Evolutionary conservation across 2,888 invertebrate genomes (phyloP).

Genomic region (Agriopis marginaria): DNA sequence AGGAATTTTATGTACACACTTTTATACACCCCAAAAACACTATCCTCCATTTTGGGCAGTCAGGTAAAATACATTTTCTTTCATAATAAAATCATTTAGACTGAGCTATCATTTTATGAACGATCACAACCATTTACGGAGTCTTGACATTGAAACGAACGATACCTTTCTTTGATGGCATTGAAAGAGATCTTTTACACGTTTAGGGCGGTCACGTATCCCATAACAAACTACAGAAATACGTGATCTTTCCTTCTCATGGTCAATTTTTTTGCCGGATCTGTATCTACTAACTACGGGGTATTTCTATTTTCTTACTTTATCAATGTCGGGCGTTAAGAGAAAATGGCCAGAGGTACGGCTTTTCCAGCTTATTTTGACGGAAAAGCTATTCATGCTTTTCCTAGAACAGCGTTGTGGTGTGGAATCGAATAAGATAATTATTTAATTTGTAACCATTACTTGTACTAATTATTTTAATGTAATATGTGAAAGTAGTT

Average conservation of each 20-base stretch:
- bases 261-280: slow-evolving; percentile 15
- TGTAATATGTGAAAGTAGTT: too few relatives aligned
- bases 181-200: slow-evolving; percentile 4
- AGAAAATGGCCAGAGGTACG: slow-evolving; percentile 27
- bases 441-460: too few relatives aligned
- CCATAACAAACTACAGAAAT: slow-evolving; percentile 22
- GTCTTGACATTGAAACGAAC: background rate
- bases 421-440: background rate
- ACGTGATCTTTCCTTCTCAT: slow-evolving; percentile 11
- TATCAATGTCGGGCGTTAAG: slow-evolving; percentile 42
- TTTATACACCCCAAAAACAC: too few relatives aligned
- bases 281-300: slow-evolving; percentile 32
- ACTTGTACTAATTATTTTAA: too few relatives aligned
- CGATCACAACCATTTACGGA: background rate
- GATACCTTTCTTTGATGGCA: background rate
- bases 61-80: too few relatives aligned
- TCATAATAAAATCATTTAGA: too few relatives aligned
- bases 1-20: too few relatives aligned
- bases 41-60: too few relatives aligned
- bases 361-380: slow-evolving; percentile 18
- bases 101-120: background rate
- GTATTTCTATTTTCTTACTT: slow-evolving; percentile 43
- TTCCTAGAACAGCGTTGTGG: slow-evolving; percentile 3
- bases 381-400: slow-evolving; percentile 14
- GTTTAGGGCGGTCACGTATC: slow-evolving; percentile 17